Conservation (phyloP, 1,140 invertebrate species). For the Camponotus vicinus region DNA sequence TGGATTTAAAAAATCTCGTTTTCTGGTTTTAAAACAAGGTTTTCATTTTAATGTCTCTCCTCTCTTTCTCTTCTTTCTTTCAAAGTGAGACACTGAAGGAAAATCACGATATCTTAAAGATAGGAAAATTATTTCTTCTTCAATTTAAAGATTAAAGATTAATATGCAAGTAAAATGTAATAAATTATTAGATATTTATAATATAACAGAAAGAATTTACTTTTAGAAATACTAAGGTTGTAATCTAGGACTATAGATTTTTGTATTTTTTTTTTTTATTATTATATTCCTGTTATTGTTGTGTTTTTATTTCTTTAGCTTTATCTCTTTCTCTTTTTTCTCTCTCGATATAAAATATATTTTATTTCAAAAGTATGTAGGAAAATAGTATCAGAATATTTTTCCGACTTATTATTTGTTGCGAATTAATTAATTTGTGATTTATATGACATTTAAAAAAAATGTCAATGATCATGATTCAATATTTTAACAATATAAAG, state of each 20-base stretch:
- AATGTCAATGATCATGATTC: neutral
- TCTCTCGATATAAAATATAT: neutral
- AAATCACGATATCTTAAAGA: neutral
- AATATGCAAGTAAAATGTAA: neutral
- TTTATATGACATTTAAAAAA: neutral
- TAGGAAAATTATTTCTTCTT: neutral
- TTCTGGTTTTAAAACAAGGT: neutral
- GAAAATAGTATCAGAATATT: neutral
- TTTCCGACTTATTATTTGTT: neutral
- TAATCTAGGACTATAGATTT: neutral
- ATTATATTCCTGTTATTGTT: neutral
- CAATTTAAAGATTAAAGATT: neutral
- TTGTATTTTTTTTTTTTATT: neutral
- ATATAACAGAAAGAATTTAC: neutral
- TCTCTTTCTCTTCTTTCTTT: neutral
- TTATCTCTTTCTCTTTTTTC: too few species aligned
- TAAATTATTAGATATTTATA: neutral
- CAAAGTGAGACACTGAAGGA: conserved; percentile 6
- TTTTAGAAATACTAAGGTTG: neutral
- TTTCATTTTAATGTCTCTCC: neutral
- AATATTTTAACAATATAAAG: neutral
- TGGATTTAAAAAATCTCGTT: neutral
- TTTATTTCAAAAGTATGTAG: neutral
- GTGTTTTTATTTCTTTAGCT: neutral
- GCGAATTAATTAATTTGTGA: neutral